phyloP scores from a whole-genome alignment of 2,888 invertebrate species.

The Caprella mutica region DNA sequence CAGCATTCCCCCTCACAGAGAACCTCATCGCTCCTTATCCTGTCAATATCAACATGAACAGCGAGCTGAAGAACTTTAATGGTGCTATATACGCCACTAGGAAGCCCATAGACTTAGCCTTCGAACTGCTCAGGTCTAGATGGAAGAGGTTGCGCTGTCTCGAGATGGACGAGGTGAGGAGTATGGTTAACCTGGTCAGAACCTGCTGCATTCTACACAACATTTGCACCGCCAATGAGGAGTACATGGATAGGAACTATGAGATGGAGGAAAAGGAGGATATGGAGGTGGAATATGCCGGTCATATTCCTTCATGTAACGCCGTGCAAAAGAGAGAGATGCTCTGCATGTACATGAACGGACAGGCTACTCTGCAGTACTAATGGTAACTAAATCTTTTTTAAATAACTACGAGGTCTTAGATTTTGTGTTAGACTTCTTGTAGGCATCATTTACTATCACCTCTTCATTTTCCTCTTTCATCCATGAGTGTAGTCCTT shows the following conservation, averaged over 20 bases:
- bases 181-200: neutral
- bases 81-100: neutral
- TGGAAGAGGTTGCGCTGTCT: neutral
- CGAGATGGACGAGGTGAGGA: slow-evolving; percentile 7
- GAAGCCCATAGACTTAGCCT: neutral
- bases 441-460: too few relatives aligned
- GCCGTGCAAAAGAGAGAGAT: slow-evolving; percentile 6
- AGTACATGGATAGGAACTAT: neutral
- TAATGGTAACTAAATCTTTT: too few relatives aligned
- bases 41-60: neutral
- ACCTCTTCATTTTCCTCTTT: too few relatives aligned
- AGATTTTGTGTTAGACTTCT: too few relatives aligned
- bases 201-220: slow-evolving; percentile 6
- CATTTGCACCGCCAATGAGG: neutral
- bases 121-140: neutral
- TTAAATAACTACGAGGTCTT: too few relatives aligned
- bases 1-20: neutral
- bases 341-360: neutral
- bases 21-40: neutral
- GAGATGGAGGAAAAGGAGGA: neutral
- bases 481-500: too few relatives aligned
- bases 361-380: too few relatives aligned
- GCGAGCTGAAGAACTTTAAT: neutral
- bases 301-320: neutral
- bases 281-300: neutral